Evolutionary conservation across 1,140 invertebrate species (phyloP).

Genomic region (Pteromalus puparum): DNA sequence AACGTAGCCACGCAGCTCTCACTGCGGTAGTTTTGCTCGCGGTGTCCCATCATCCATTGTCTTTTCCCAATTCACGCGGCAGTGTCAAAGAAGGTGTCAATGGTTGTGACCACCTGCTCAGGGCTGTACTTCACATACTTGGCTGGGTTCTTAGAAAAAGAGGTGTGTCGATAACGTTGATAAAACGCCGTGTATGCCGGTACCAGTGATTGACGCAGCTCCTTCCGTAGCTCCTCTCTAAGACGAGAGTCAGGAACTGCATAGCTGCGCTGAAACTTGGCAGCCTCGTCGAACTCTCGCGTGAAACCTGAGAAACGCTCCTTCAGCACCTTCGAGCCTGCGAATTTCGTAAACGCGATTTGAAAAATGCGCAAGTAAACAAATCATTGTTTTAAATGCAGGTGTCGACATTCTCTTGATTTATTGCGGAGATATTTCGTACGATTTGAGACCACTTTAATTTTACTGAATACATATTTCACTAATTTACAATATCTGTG

Average conservation of each 20-base stretch:
- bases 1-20: background rate
- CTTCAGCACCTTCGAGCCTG: slow-evolving; percentile 86
- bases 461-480: no score
- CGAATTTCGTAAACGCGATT: background rate
- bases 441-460: no score
- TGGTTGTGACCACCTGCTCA: slow-evolving; percentile 85
- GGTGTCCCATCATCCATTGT: background rate
- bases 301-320: slow-evolving; percentile 94
- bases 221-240: slow-evolving; percentile 78
- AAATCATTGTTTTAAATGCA: no score
- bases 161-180: slow-evolving; percentile 78
- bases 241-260: slow-evolving; percentile 94
- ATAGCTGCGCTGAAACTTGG: slow-evolving; percentile 90
- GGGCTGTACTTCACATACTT: slow-evolving; percentile 97
- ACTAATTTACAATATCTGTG: no score
- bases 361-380: background rate
- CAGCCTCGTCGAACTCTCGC: slow-evolving; percentile 94
- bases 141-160: slow-evolving; percentile 93
- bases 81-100: slow-evolving; percentile 92
- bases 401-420: no score
- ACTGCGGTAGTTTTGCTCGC: slow-evolving; percentile 14
- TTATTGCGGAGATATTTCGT: no score
- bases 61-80: slow-evolving; percentile 73
- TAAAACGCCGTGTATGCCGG: slow-evolving; percentile 90
- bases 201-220: slow-evolving; percentile 77